Percentiles rank a stretch among this genome's conserved stretches.
These are phyloP conservation scores for Drosophila lacicola DNA, from an alignment of 2,888 invertebrate genomes.

Conservation along the genomic window DNA sequence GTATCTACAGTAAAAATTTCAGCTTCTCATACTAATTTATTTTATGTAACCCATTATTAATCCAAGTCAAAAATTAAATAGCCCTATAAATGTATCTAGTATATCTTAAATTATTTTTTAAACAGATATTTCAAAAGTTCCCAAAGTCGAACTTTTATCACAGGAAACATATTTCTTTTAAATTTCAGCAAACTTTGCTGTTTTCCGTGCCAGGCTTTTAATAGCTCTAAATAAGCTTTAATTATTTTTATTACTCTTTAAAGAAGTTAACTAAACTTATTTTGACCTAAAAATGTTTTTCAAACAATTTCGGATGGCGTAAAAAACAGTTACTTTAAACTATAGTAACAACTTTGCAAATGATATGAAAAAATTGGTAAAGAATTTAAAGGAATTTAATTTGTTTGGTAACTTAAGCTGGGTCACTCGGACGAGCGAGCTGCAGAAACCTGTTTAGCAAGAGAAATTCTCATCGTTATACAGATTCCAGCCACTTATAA, in stretches of 20 bases:
- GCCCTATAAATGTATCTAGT: no score
- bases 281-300: neutral
- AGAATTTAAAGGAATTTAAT: neutral
- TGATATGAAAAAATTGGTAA: neutral
- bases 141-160: neutral
- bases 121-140: neutral
- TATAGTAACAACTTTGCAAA: neutral
- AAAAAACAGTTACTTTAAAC: constrained; percentile 3
- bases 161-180: neutral
- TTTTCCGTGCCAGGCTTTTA: neutral
- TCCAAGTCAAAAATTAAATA: no score
- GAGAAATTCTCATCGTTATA: neutral
- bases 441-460: neutral
- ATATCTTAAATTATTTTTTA: neutral
- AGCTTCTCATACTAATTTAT: no score
- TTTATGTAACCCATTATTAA: no score
- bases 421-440: neutral
- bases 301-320: constrained; percentile 8
- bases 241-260: constrained; percentile 3
- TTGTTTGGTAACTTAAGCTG: constrained; percentile 8
- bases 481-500: constrained; percentile 35
- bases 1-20: no score
- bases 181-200: neutral
- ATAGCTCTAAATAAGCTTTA: constrained; percentile 2
- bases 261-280: constrained; percentile 1